Evolutionary conservation across 2,113 vertebrate genomes (phyloP).

Genomic region (Hemiprocne comata): DNA sequence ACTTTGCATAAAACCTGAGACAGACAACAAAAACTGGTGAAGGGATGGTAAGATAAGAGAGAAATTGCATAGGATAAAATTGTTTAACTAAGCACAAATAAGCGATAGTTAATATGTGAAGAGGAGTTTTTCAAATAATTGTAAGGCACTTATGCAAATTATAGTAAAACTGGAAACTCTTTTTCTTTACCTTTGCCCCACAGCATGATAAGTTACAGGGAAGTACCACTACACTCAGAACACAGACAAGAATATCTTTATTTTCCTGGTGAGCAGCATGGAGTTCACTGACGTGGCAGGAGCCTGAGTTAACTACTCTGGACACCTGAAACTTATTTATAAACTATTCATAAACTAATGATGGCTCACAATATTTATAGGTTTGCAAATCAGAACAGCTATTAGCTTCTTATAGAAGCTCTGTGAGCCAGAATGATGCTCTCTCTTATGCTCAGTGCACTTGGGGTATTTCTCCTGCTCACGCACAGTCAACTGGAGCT

Average conservation of each 20-base stretch:
- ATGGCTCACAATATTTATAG: neutral
- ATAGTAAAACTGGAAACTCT: neutral
- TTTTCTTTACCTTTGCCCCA: neutral
- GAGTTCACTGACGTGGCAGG: neutral
- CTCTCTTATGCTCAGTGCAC: neutral
- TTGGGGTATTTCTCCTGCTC: neutral
- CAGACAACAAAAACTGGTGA: neutral
- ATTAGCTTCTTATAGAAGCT: neutral
- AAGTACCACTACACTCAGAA: neutral
- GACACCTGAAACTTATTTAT: neutral
- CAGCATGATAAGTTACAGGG: neutral
- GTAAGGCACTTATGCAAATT: neutral
- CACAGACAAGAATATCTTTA: neutral
- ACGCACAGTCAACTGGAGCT: neutral
- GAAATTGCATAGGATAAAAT: neutral
- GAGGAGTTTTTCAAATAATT: neutral
- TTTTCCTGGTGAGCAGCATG: neutral
- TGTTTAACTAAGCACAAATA: neutral
- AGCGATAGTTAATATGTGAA: neutral
- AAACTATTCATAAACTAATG: neutral
- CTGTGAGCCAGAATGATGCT: neutral
- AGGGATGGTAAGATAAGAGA: neutral
- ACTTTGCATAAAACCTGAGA: neutral
- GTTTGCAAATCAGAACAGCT: neutral
- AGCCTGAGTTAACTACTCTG: neutral